Base-by-base conservation (phyloP, 2,797 vertebrate species). In the Choloepus didactylus region DNA sequence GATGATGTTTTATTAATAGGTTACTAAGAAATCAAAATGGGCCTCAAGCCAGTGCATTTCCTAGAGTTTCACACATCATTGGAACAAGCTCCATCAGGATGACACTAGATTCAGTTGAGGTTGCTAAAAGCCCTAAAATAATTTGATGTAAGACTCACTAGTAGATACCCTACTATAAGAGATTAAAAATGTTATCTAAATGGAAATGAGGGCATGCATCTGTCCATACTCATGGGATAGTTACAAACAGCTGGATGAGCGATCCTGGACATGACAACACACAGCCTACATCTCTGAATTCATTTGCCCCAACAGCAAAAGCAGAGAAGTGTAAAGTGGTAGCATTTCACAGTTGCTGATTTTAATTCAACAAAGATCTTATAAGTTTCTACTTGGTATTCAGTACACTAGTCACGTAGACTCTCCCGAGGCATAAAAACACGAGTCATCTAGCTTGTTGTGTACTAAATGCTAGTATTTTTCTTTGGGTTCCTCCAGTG, bases 141-240 rank as follows among this genome's bases (percentile, higher is more conserved):
- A 96, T 93, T 67, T 94, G 94, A 95, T 83, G 35, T 84, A 69
- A 80, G 62, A 92, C 59, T 79, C 95, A 91, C 93, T 70, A 88
- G 79, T 59, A 94, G 81, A 81, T 73, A 41, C 29, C 41, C 70
- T 9, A 21, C 51, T 94, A 66, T 83, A 92, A 81, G 59, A 96
- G 88, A 94, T 95, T 88, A 62, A 93, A 96, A 93, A 89, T 81
- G 46, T 73, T 76, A 92, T 93, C 92, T 94, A 95, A 91, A 95
- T 94, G 95, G 88, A 97, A 96, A 96, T 96, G 80, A 91, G 92
- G 75, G 86, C 31, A 15, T 14, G 5, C 27, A 69, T 90, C 89
- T 76, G 25, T 59, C 60, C 62, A 18, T 1, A 4, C 51, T 85
- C 67, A 3, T 23, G 18, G 69, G 81, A 87, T 44, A 66, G 35